phyloP scores from a whole-genome alignment of 2,888 invertebrate genomes.

The Nebria salina region DNA sequence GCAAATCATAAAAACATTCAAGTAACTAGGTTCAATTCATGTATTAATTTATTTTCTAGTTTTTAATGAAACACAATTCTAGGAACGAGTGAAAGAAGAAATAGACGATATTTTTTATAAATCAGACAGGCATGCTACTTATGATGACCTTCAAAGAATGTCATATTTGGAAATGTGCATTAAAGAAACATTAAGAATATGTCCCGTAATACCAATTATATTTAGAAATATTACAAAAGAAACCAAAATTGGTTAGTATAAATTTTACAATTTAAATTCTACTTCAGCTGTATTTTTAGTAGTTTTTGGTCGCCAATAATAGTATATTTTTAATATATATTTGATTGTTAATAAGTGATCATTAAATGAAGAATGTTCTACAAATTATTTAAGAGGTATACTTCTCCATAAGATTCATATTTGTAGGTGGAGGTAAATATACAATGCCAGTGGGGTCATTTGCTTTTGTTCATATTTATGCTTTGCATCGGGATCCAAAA shows the following conservation, averaged over 20 bases:
- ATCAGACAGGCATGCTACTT: constrained; percentile 63
- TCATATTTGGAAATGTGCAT: constrained; percentile 24
- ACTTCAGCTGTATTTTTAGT: too few species aligned
- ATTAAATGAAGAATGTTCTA: too few species aligned
- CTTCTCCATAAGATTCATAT: neutral
- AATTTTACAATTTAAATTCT: neutral
- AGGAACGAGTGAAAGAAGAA: constrained; percentile 60
- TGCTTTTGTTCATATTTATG: constrained; percentile 54
- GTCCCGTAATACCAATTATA: constrained; percentile 13
- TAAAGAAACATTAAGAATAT: constrained; percentile 16
- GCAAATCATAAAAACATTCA: constrained; percentile 64
- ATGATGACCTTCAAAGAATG: constrained; percentile 53
- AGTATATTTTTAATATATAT: too few species aligned
- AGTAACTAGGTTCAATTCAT: constrained; percentile 48
- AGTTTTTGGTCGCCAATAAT: too few species aligned
- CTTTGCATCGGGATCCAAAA: constrained; percentile 63
- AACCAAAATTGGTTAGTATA: constrained; percentile 1
- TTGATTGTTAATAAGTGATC: too few species aligned
- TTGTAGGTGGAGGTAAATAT: constrained; percentile 23
- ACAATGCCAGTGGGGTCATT: neutral
- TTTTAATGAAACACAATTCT: too few species aligned
- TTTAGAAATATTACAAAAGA: neutral
- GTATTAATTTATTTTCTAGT: too few species aligned
- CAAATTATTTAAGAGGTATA: too few species aligned
- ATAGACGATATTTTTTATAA: constrained; percentile 62